Evolutionary conservation across 2,113 vertebrate species (phyloP).

Genomic region (Trinectes maculatus): DNA sequence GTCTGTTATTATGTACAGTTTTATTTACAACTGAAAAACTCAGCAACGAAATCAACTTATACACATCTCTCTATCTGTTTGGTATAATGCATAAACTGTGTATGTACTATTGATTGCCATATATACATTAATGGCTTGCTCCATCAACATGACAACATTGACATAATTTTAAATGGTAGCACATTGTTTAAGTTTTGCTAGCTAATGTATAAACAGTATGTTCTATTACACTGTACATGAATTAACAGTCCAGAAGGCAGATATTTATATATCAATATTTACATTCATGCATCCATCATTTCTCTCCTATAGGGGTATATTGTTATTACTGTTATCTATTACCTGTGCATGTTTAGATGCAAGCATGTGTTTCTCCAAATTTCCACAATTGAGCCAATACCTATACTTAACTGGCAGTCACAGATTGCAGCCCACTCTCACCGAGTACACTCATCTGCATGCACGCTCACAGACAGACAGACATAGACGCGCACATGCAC

Average conservation of each 20-base stretch:
- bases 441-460: slow-evolving; percentile 72
- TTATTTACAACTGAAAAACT: slow-evolving; percentile 97
- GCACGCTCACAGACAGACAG: slow-evolving; percentile 58
- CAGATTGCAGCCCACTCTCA: slow-evolving; percentile 66
- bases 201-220: slow-evolving; percentile 83
- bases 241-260: slow-evolving; percentile 89
- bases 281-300: slow-evolving; percentile 93
- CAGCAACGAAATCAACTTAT: slow-evolving; percentile 83
- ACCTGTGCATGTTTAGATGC: slow-evolving; percentile 77
- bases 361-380: slow-evolving; percentile 79
- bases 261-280: slow-evolving; percentile 86
- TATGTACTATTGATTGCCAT: slow-evolving; percentile 84
- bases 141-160: slow-evolving; percentile 85
- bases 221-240: slow-evolving; percentile 81
- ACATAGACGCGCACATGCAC: slow-evolving; percentile 11
- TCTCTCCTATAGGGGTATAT: slow-evolving; percentile 82
- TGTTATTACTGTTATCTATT: slow-evolving; percentile 79
- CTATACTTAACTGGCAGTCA: slow-evolving; percentile 61
- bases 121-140: slow-evolving; percentile 86
- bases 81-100: slow-evolving; percentile 84
- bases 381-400: slow-evolving; percentile 69
- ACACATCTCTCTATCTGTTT: slow-evolving; percentile 83
- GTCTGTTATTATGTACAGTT: slow-evolving; percentile 83
- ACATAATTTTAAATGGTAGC: slow-evolving; percentile 81
- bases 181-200: slow-evolving; percentile 81